Percentiles rank a stretch among this genome's conserved stretches.
These are phyloP conservation scores for Clarias macrocephalus DNA, from an alignment of 2,113 vertebrate species.

Conservation along the genomic window DNA sequence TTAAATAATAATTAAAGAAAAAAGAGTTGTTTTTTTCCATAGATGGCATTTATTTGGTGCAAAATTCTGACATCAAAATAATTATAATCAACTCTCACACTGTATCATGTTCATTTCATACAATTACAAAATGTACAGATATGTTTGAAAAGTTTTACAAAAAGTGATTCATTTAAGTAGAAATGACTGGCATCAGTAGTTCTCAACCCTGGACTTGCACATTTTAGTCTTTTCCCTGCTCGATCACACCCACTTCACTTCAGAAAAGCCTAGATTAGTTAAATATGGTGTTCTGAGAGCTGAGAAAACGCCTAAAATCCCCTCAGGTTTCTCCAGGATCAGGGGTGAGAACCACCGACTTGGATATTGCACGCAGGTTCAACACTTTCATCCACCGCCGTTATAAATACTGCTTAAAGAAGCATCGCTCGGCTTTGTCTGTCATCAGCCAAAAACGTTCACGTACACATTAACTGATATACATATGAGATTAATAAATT, in stretches of 20 bases:
- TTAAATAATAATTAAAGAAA: background rate
- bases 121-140: background rate
- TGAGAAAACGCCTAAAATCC: too few relatives aligned
- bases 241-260: too few relatives aligned
- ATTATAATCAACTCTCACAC: background rate
- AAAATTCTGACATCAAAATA: background rate
- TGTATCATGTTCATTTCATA: background rate
- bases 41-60: background rate
- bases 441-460: background rate
- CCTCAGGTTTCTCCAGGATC: too few relatives aligned
- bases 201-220: too few relatives aligned
- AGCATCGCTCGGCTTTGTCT: background rate
- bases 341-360: too few relatives aligned
- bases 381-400: background rate
- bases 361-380: constrained; percentile 4
- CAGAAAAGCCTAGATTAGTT: too few relatives aligned
- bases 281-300: too few relatives aligned
- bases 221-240: too few relatives aligned
- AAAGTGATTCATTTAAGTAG: background rate
- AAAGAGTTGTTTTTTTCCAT: background rate
- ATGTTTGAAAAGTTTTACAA: background rate
- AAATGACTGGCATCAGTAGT: background rate
- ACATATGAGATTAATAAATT: background rate
- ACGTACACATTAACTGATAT: background rate
- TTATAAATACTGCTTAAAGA: background rate